Evolutionary conservation across 1,140 invertebrate genomes (phyloP).

Genomic region (Papilio dardanus): DNA sequence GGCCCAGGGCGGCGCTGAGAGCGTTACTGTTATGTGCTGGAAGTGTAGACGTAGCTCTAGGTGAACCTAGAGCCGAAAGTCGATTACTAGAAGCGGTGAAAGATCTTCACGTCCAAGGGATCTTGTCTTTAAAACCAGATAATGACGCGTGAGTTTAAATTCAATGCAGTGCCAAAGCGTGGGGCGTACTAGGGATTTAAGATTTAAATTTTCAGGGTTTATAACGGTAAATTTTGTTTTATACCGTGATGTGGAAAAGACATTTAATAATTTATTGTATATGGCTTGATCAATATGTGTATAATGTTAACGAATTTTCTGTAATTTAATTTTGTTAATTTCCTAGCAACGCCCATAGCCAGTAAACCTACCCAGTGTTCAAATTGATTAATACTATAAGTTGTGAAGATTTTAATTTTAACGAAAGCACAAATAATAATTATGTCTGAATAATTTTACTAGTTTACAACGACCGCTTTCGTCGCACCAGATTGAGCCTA

Average conservation of each 20-base stretch:
- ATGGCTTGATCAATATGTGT: slow-evolving; percentile 12
- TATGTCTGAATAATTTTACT: slow-evolving; percentile 53
- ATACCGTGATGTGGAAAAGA: slow-evolving; percentile 3
- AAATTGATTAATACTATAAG: slow-evolving; percentile 11
- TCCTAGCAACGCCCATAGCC: slow-evolving; percentile 12
- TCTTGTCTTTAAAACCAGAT: slow-evolving; percentile 70
- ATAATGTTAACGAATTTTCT: not conserved
- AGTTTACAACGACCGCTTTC: slow-evolving; percentile 53
- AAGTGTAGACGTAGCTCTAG: slow-evolving; percentile 89
- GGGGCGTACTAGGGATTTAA: slow-evolving; percentile 24
- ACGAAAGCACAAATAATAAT: slow-evolving; percentile 65
- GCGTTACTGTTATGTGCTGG: slow-evolving; percentile 90
- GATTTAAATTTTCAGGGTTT: slow-evolving; percentile 34
- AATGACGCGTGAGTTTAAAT: slow-evolving; percentile 59
- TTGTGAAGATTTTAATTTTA: slow-evolving; percentile 49
- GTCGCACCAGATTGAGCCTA: slow-evolving; percentile 59
- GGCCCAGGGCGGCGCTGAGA: slow-evolving; percentile 87
- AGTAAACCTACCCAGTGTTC: slow-evolving; percentile 3
- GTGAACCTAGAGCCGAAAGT: slow-evolving; percentile 85
- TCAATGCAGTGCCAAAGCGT: slow-evolving; percentile 56
- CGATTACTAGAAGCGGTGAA: slow-evolving; percentile 77
- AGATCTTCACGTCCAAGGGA: slow-evolving; percentile 70
- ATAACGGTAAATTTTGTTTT: slow-evolving; percentile 33
- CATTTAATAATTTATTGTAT: slow-evolving; percentile 20
- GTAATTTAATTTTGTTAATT: slow-evolving; percentile 31